Evolutionary conservation across 2,797 vertebrate genomes (phyloP), one percentile per base, ranked within the genome.

Genomic region (Tokudaia tokunoshimensis): DNA sequence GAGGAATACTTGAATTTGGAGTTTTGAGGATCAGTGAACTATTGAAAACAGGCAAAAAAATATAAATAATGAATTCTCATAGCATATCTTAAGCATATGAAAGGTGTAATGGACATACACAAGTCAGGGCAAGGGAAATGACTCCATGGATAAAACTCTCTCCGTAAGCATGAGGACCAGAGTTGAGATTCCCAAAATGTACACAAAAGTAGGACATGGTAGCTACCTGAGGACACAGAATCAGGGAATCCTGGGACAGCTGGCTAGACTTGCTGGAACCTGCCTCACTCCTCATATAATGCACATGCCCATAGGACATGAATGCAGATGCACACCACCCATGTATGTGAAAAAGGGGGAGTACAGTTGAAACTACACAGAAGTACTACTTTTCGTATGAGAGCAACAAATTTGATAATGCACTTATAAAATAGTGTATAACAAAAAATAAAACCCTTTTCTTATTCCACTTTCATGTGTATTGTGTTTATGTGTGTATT

Each of bases 381-480:
- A 96, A 79, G 90, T 79, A 81, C 22, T 52, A 22, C 75, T 93
- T 94, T 83, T 93, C 50, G 41, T 79, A 24, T 90, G 55, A 92
- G 47, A 79, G 72, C 29, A 96, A 4, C 52, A 95, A 6, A 44
- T 76, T 88, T 81, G 50, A 29, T 93, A 65, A 50, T 83, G 15
- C 0, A 63, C n/a, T 75, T 85, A 55, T 82, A 84, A 94, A 94
- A 83, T 41, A 85, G 34, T 3, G 41, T n/a, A 4, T 74, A 4
- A 5, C 17, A 37, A 63, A 95, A 61, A 63, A 59, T 52, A 34
- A 52, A 13, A 12, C 52, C 11, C 47, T 50, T 50, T 50, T 34
- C 41, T 67, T 70, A 50, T 24, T 86, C 31, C 47, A 52, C 52
- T 70, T 63, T 72, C 44, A 70, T 26, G 20, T 52, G 41, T 84